Base-by-base conservation (phyloP, 2,113 vertebrate species). In the Calonectris borealis region DNA sequence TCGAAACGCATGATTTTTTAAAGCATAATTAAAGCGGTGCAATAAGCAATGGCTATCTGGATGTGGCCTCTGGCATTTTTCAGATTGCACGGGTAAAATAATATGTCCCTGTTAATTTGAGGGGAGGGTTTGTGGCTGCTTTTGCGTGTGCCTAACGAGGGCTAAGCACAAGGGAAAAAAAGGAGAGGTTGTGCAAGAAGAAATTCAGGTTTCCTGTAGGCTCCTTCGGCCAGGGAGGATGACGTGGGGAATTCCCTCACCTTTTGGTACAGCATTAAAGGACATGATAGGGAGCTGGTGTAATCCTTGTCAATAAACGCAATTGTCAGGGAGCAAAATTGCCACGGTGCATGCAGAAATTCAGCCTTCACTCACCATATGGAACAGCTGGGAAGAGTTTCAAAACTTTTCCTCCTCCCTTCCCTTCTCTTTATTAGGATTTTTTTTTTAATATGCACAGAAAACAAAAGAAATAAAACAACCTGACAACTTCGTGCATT, bases 401-500 rank as follows among this genome's bases (percentile, higher is more conserved):
- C 88, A 96, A 96, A 98, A 98, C 96, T 97, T 97, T 96, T 94
- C 49, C 76, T 91, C 31, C 48, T 91, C 83, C 87, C 60, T 32
- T 82, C 34, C 60, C 26, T 90, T 80, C 54, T 44, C 40, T 40
- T 79, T 48, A 18, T 55, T 73, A 46, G 1, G 13, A 65, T 90
- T 84, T 86, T 52, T 64, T 49, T 52, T 69, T 11, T 65, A 60
- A 54, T 66, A 31, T 1, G 6, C 31, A 1, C 44, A 60, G 86
- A 96, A 98, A 89, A 95, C 86, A 90, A 96, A 97, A 97, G 96
- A 92, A 97, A 97, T 95, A 95, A 97, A 98, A 97, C 97, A 97
- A 98, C 95, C 96, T 96, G 97, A 98, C 97, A 98, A 98, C 97
- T 98, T 98, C 68, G 97, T 96, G 96, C 92, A 51, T 97, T 96